phyloP scores from a whole-genome alignment of 2,797 vertebrate genomes.

The Amniataba percoides region DNA sequence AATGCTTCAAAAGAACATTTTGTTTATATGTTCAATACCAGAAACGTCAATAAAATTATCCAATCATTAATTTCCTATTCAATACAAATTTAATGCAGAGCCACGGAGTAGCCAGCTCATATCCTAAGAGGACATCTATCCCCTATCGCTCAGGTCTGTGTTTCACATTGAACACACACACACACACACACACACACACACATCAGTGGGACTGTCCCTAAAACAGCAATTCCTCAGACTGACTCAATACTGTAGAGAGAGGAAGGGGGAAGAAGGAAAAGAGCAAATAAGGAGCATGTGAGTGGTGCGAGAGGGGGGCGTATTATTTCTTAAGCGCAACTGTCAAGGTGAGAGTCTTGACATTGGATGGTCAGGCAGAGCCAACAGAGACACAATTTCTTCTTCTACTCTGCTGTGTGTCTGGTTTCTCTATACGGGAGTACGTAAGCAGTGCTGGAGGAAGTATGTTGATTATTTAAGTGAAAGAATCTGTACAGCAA shows the following conservation, averaged over 20 bases:
- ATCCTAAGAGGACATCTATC: conserved; percentile 82
- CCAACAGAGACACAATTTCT: conserved; percentile 16
- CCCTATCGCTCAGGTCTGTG: conserved; percentile 66
- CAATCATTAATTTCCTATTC: conserved; percentile 83
- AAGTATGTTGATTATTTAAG: neutral
- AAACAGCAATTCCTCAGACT: conserved; percentile 76
- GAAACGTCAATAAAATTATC: conserved; percentile 82
- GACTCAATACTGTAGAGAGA: conserved; percentile 73
- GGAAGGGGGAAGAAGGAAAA: conserved; percentile 17
- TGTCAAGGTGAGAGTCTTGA: conserved; percentile 73
- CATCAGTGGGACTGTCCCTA: conserved; percentile 79
- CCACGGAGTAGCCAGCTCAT: conserved; percentile 81
- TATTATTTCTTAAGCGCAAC: conserved; percentile 70
- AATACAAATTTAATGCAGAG: conserved; percentile 81
- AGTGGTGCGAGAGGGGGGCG: conserved; percentile 34
- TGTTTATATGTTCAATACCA: conserved; percentile 84
- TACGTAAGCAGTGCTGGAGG: neutral
- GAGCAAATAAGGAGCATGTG: conserved; percentile 60
- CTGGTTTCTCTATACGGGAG: conserved; percentile 1
- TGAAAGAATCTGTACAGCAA: neutral
- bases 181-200: conserved; percentile 47
- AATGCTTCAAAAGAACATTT: conserved; percentile 84
- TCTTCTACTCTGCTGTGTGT: neutral
- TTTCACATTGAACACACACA: conserved; percentile 32
- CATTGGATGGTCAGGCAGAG: conserved; percentile 46